Percentiles rank a stretch among this genome's conserved stretches.
Evolutionary conservation across 1,140 invertebrate species (phyloP).

Genomic region (Drosophila trapezifrons): DNA sequence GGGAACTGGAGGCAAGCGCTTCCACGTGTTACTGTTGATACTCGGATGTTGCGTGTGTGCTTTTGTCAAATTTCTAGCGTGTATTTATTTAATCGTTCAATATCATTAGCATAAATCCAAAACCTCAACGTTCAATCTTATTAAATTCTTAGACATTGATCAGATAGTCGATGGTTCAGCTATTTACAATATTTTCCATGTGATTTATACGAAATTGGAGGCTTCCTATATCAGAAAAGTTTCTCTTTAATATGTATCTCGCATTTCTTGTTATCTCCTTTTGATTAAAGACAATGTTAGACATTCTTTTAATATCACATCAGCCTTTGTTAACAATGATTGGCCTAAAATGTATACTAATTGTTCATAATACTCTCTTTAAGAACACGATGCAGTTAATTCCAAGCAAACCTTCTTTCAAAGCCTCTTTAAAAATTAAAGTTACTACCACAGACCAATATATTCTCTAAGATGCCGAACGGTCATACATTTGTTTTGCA

Average conservation of each 20-base stretch:
- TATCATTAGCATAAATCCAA: conserved; percentile 65
- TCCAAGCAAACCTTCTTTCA: background rate
- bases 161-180: background rate
- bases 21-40: conserved; percentile 75
- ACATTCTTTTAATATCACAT: background rate
- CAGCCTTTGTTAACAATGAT: background rate
- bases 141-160: conserved; percentile 10
- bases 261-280: background rate
- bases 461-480: too few relatives aligned
- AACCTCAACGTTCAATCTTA: conserved; percentile 15
- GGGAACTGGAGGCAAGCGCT: conserved; percentile 40
- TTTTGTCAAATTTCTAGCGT: conserved; percentile 57
- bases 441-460: too few relatives aligned
- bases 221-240: background rate
- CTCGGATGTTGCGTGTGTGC: background rate
- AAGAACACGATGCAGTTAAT: background rate
- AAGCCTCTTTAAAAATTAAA: conserved; percentile 3
- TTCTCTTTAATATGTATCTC: background rate
- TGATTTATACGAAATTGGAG: background rate
- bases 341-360: background rate
- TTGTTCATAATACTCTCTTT: background rate
- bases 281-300: too few relatives aligned
- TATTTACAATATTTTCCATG: background rate
- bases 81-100: conserved; percentile 72
- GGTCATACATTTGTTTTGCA: too few relatives aligned